Evolutionary conservation across 2,113 vertebrate species (phyloP), one percentile per base, ranked within the genome.

Genomic region (Dasypus novemcinctus): DNA sequence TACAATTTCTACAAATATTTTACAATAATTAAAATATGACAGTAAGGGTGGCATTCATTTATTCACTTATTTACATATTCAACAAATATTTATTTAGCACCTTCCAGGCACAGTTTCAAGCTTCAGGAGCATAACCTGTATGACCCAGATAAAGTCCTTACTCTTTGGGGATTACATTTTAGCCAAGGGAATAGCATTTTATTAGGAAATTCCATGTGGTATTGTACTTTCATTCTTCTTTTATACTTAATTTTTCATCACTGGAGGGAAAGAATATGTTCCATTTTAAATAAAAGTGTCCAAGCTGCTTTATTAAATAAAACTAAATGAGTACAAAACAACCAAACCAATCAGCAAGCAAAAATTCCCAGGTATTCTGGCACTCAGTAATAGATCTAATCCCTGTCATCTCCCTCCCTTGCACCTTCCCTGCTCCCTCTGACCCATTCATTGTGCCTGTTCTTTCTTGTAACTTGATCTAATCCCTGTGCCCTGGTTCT

Each of bases 1-100:
- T 31, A 66, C 49, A 83, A 75, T 18, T 46, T 29, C 52, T 38
- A 66, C 1, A 69, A 52, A 81, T 72, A 87, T 76, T 59, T 82
- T 76, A 61, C 52, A 14, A 68, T 69, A 49, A 87, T 21, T 27
- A 68, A 76, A 84, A n/a, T 75, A 29, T 46, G 87, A 82, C 61
- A 75, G 15, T 54, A 59, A 81, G 66, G 20, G 7, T n/a, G 31
- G 33, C 6, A 63, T 25, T n/a, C 5, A 31, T 41, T 84, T 33
- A n/a, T 31, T 54, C 36, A 79, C 38, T 75, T 17, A 43, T 72
- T 82, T 72, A 76, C 46, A 74, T 27, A 49, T 64, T 43, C 43
- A 75, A 75, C 43, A 72, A 54, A 82, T 78, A 89, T 88, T 94
- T 84, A 43, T 79, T 89, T 31, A 74, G 38, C 25, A 46, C 27